Evolutionary conservation across 2,888 invertebrate species (phyloP), one percentile per base, ranked within the genome.

Genomic region (Calameuta pallipes): DNA sequence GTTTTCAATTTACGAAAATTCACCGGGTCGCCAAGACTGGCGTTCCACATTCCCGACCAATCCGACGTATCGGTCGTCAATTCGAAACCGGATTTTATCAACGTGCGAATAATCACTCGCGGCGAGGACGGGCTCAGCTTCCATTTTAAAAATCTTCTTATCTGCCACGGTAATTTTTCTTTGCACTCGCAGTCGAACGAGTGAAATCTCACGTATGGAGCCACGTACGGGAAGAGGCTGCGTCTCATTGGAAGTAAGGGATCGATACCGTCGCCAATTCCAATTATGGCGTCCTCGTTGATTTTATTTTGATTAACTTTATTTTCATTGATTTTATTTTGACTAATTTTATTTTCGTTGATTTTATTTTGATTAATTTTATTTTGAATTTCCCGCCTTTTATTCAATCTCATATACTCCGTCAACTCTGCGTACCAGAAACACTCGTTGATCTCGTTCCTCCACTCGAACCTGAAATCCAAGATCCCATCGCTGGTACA

Each of bases 41-140:
- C 93, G 1, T 97, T 96, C 98, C 98, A 99, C 82, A 97, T 97
- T 13, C 98, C 98, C 85, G 97, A 92, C 98, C 98, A 98, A 1
- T 78, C 77, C 13, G 37, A 37, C 15, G 73, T n/a, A 30, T 74
- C 33, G 0, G 73, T 95, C 9, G 97, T 94, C 89, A 97, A 92
- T 84, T 95, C 93, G 92, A 97, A 97, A 11, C 97, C 97, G 13
- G 96, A 96, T 87, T 97, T 96, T 0, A 94, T 92, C 74, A 98
- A 92, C 4, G 96, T 96, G 87, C 96, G 95, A 88, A 97, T 95
- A 76, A 99, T 97, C 13, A 98, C 95, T 84, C 96, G 94, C 0
- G 98, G 98, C 73, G 98, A 98, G 73, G 98, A 97, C 1, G 96
- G 96, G 79, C 97, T 98, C 79, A 98, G 93, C 88, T 97, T 96